Conservation (phyloP, 2,888 invertebrate species). For the Sepiola atlantica region DNA sequence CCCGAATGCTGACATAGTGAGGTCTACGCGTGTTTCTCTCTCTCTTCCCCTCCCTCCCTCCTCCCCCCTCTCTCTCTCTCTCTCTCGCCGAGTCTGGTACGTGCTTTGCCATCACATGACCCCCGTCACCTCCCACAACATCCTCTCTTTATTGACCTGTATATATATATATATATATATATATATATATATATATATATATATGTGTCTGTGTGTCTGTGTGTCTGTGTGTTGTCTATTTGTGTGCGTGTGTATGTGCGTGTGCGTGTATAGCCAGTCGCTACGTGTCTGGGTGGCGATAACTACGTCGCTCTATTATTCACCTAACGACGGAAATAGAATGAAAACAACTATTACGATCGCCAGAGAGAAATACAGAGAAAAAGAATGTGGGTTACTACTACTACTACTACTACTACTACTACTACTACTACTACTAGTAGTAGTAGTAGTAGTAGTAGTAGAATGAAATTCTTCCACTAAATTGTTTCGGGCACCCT, state of each 20-base stretch:
- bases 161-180: background rate
- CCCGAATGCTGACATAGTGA: background rate
- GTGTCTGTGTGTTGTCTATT: background rate
- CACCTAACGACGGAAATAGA: background rate
- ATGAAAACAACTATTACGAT: background rate
- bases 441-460: background rate
- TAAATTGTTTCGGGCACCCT: too few relatives aligned
- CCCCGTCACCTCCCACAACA: background rate
- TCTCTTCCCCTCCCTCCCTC: background rate
- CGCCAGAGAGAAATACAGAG: background rate
- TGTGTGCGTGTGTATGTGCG: background rate
- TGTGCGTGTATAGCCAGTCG: background rate
- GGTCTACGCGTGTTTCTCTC: background rate
- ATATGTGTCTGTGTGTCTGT: background rate
- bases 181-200: background rate
- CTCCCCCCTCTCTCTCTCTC: background rate
- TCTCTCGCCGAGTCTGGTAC: background rate
- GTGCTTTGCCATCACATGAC: background rate
- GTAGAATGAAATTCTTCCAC: too few relatives aligned
- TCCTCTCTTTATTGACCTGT: background rate
- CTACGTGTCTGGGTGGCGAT: background rate
- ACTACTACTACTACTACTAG: background rate
- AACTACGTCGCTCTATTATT: background rate
- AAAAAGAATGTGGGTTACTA: too few relatives aligned
- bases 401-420: background rate